phyloP scores from a whole-genome alignment of 2,113 vertebrate genomes.

The Glaucomys volans region DNA sequence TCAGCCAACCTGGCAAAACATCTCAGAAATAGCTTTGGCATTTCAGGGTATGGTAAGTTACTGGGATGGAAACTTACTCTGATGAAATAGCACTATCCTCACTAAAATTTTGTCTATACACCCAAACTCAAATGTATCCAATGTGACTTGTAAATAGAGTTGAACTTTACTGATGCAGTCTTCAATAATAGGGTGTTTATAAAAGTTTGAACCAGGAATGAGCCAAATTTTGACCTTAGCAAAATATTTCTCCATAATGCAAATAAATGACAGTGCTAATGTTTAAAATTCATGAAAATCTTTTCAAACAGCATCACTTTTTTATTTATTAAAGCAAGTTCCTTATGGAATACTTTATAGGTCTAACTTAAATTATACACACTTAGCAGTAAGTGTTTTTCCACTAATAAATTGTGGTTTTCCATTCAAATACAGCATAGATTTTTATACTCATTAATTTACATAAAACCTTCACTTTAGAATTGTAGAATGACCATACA shows the following conservation, averaged over 20 bases:
- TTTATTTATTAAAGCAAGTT: background rate
- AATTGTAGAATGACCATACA: background rate
- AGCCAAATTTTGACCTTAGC: conserved; percentile 11
- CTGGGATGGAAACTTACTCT: background rate
- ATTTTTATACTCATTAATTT: background rate
- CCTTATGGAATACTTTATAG: background rate
- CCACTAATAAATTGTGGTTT: conserved; percentile 12
- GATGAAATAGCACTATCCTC: background rate
- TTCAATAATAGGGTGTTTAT: background rate
- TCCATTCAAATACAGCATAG: background rate
- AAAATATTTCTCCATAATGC: background rate
- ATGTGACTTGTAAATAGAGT: background rate
- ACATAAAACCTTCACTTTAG: background rate
- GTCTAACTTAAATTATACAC: background rate
- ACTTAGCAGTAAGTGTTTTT: conserved; percentile 29
- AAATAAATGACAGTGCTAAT: background rate
- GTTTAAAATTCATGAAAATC: conserved; percentile 49
- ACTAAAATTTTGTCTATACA: background rate
- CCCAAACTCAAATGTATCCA: background rate
- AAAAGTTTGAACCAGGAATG: background rate
- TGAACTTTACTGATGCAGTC: background rate
- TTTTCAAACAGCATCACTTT: conserved; percentile 5
- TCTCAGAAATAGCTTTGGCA: conserved; percentile 40
- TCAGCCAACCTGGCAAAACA: background rate
- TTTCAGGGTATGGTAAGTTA: background rate